These are phyloP conservation scores for Cerceris rybyensis DNA, from an alignment of 2,888 invertebrate genomes.

Conservation along the genomic window DNA sequence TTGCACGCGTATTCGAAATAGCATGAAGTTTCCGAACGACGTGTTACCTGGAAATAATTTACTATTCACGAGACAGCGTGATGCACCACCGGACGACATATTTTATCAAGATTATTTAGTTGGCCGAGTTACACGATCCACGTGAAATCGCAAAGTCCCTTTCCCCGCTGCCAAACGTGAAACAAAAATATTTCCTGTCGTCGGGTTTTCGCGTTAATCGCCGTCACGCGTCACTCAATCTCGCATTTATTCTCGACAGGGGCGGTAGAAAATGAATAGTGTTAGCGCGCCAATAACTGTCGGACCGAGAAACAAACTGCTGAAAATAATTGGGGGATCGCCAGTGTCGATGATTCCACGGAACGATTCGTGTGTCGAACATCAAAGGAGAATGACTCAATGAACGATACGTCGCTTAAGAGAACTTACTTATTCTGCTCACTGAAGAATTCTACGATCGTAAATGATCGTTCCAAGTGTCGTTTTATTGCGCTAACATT, in stretches of 20 bases:
- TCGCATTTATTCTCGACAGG: not conserved
- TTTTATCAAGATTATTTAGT: constrained; percentile 41
- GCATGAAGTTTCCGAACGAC: constrained; percentile 65
- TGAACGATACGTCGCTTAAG: too few relatives aligned
- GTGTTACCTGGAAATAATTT: constrained; percentile 60
- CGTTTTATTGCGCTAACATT: too few relatives aligned
- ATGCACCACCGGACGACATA: constrained; percentile 45
- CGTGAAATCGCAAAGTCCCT: not conserved
- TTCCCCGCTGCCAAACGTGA: not conserved
- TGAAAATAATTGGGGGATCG: too few relatives aligned
- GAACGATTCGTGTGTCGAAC: too few relatives aligned
- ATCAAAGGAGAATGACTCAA: too few relatives aligned
- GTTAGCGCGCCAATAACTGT: not conserved
- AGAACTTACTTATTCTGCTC: too few relatives aligned
- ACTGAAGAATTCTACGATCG: too few relatives aligned
- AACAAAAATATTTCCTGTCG: not conserved
- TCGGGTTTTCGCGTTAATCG: not conserved
- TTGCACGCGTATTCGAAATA: constrained; percentile 30
- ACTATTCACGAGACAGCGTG: constrained; percentile 50
- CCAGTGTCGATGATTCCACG: too few relatives aligned
- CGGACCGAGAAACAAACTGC: too few relatives aligned
- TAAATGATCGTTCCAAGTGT: too few relatives aligned
- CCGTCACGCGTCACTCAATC: not conserved
- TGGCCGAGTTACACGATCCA: constrained; percentile 14
- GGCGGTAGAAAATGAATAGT: not conserved